phyloP scores from a whole-genome alignment of 2,888 invertebrate genomes.

The Tuta absoluta region DNA sequence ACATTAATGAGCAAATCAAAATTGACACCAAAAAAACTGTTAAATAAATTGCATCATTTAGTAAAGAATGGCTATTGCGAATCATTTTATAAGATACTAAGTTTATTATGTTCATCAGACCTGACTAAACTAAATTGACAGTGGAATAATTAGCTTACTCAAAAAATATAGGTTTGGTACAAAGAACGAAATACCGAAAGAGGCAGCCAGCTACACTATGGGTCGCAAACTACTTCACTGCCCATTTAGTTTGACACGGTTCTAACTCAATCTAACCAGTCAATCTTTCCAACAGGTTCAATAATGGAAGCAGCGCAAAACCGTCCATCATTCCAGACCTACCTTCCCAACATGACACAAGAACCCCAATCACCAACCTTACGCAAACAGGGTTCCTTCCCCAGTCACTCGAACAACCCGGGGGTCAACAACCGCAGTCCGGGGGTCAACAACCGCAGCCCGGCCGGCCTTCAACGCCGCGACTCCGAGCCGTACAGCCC shows the following conservation, averaged over 20 bases:
- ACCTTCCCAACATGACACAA: slow-evolving; percentile 61
- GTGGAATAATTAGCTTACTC: too few relatives aligned
- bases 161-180: too few relatives aligned
- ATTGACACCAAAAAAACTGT: too few relatives aligned
- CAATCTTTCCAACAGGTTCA: slow-evolving; percentile 65
- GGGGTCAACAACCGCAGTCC: slow-evolving; percentile 37
- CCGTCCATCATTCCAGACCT: slow-evolving; percentile 76
- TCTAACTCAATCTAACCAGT: background rate
- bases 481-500: slow-evolving; percentile 72
- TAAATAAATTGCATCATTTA: too few relatives aligned
- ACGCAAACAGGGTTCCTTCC: slow-evolving; percentile 60
- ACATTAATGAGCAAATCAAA: too few relatives aligned
- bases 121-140: too few relatives aligned
- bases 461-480: slow-evolving; percentile 53
- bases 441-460: slow-evolving; percentile 37
- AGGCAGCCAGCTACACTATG: too few relatives aligned
- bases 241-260: background rate
- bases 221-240: too few relatives aligned
- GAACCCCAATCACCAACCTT: slow-evolving; percentile 55
- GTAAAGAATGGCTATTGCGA: too few relatives aligned
- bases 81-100: too few relatives aligned
- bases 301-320: slow-evolving; percentile 88
- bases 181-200: too few relatives aligned
- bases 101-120: too few relatives aligned
- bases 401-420: slow-evolving; percentile 36